Conservation (phyloP, 2,113 vertebrate species). For the Nothobranchius furzeri region DNA sequence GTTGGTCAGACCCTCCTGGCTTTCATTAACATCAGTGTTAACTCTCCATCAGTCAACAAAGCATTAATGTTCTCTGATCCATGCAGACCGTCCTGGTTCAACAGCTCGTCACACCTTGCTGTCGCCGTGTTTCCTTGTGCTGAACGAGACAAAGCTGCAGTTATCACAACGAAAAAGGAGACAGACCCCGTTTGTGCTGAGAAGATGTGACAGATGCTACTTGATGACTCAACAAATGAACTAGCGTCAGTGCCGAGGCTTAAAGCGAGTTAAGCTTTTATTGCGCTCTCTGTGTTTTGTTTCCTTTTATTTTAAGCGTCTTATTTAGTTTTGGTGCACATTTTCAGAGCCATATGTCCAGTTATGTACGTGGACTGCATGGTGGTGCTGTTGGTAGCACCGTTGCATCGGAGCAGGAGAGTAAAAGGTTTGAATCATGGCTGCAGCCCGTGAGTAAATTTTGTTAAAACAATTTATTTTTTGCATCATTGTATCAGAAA, state of each 20-base stretch:
- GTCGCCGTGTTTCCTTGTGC: slow-evolving; percentile 11
- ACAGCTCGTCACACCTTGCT: slow-evolving; percentile 1
- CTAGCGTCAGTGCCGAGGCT: background rate
- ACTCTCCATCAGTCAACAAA: background rate
- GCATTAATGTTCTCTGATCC: background rate
- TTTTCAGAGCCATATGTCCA: background rate
- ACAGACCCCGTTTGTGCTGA: background rate
- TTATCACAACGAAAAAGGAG: background rate
- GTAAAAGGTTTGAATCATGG: no score
- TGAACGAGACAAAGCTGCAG: background rate
- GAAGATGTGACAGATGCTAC: background rate
- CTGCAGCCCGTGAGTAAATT: no score
- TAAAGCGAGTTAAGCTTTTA: background rate
- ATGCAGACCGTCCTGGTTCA: background rate
- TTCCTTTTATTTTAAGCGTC: background rate
- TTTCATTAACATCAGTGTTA: background rate
- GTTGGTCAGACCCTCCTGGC: background rate
- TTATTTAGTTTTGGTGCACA: background rate
- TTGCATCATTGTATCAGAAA: no score
- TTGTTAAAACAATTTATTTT: no score
- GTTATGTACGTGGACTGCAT: no score
- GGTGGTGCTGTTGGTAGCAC: no score
- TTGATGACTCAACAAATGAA: background rate
- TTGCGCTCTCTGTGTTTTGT: background rate
- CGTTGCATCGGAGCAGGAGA: no score